Percentiles rank a stretch among this genome's conserved stretches.
Conservation (phyloP, 2,888 invertebrate genomes). For the Incurvaria masculella region DNA sequence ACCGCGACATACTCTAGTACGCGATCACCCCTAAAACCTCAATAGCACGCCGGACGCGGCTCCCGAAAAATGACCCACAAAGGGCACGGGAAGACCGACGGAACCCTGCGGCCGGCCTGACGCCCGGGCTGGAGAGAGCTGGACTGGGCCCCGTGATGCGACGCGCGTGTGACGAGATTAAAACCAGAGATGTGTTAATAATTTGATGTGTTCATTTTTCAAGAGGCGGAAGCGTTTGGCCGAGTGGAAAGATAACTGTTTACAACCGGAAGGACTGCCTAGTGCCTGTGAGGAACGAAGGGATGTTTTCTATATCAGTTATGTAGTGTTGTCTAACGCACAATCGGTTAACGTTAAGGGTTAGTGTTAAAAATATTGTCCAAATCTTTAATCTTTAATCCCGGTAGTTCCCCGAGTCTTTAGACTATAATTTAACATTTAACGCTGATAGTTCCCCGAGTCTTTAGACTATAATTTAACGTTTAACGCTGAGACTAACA, state of each 20-base stretch:
- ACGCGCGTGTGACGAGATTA: constrained; percentile 17
- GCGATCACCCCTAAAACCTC: constrained; percentile 18
- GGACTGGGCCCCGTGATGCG: constrained; percentile 19
- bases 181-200: too few species aligned
- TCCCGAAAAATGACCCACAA: constrained; percentile 17
- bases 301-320: background rate
- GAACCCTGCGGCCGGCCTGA: constrained; percentile 18
- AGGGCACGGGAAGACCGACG: constrained; percentile 42
- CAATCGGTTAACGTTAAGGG: too few species aligned
- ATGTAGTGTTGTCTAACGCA: too few species aligned
- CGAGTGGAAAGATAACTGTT: too few species aligned
- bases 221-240: background rate
- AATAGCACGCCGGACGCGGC: constrained; percentile 30
- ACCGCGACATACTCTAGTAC: constrained; percentile 24
- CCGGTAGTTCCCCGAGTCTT: constrained; percentile 9
- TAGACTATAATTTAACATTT: constrained; percentile 1
- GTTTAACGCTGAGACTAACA: constrained; percentile 9
- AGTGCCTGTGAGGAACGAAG: background rate
- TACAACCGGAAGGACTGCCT: background rate
- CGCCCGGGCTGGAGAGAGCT: constrained; percentile 21
- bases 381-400: background rate
- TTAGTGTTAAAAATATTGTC: too few species aligned
- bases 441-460: constrained; percentile 8
- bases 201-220: background rate
- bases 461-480: constrained; percentile 3